Percentiles rank a stretch among this genome's conserved stretches.
These are phyloP conservation scores for Habroteleia sp. DNA, from an alignment of 2,888 invertebrate species.

Conservation along the genomic window DNA sequence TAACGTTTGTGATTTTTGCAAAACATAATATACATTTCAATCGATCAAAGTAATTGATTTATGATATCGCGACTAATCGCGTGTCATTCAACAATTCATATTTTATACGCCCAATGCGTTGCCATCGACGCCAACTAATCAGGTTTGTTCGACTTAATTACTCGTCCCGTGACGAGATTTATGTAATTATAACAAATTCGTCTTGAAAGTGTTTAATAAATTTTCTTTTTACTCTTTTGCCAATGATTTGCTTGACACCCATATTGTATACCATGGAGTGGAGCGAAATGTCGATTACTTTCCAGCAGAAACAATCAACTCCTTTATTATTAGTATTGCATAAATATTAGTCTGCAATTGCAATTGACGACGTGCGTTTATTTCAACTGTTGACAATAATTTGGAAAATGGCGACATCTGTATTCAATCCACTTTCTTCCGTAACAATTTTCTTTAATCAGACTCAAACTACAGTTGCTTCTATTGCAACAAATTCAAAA, in stretches of 20 bases:
- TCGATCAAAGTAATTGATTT: slow-evolving; percentile 41
- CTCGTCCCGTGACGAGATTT: slow-evolving; percentile 40
- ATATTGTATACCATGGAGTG: slow-evolving; percentile 27
- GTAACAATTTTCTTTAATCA: slow-evolving; percentile 7
- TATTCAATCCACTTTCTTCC: background rate
- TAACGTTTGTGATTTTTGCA: slow-evolving; percentile 7
- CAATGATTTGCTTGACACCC: slow-evolving; percentile 13
- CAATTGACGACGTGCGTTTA: slow-evolving; percentile 28
- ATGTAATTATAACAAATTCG: slow-evolving; percentile 59
- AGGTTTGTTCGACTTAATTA: slow-evolving; percentile 58
- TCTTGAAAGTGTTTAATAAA: slow-evolving; percentile 30
- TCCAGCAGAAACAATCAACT: slow-evolving; percentile 38
- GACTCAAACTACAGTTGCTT: background rate
- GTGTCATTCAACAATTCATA: slow-evolving; percentile 45
- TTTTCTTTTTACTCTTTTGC: slow-evolving; percentile 4
- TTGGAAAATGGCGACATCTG: slow-evolving; percentile 6
- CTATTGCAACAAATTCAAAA: slow-evolving; percentile 11
- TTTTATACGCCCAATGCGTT: slow-evolving; percentile 45
- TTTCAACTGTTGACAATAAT: slow-evolving; percentile 11
- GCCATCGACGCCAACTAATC: slow-evolving; percentile 57
- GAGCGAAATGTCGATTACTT: slow-evolving; percentile 43
- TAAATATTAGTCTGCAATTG: slow-evolving; percentile 14
- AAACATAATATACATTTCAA: slow-evolving; percentile 6
- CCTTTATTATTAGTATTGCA: slow-evolving; percentile 44
- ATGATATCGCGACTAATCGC: slow-evolving; percentile 43